These are phyloP conservation scores for Blomia tropicalis DNA, from an alignment of 2,888 invertebrate genomes.

Conservation along the genomic window DNA sequence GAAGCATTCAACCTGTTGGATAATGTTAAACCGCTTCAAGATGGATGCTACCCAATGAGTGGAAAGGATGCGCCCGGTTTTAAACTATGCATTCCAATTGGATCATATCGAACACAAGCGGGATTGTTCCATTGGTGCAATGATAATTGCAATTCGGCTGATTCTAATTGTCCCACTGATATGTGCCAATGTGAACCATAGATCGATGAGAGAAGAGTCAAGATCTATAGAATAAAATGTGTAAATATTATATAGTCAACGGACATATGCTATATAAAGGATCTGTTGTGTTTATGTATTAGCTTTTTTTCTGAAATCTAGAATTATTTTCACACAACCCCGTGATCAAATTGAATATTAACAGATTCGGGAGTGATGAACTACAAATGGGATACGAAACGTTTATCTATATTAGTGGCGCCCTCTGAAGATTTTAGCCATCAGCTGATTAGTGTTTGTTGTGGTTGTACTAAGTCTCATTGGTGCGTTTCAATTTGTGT, in stretches of 20 bases:
- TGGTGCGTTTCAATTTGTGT: background rate
- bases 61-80: conserved; percentile 9
- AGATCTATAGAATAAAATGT: no score
- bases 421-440: no score
- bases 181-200: conserved; percentile 12
- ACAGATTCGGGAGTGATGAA: no score
- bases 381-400: no score
- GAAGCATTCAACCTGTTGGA: conserved; percentile 14
- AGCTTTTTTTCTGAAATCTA: no score
- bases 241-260: no score
- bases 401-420: no score
- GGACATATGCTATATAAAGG: no score
- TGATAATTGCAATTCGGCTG: conserved; percentile 20
- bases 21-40: conserved; percentile 3
- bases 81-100: background rate
- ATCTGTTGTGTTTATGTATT: no score
- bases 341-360: no score
- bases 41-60: conserved; percentile 21
- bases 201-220: background rate
- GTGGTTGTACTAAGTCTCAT: no score
- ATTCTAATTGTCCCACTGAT: conserved; percentile 18
- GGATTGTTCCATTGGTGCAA: conserved; percentile 23
- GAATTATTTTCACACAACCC: no score
- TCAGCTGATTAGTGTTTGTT: background rate
- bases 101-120: background rate